Percentiles rank a stretch among this genome's conserved stretches.
Conservation (phyloP, 2,888 invertebrate genomes). For the Tachina fera region DNA sequence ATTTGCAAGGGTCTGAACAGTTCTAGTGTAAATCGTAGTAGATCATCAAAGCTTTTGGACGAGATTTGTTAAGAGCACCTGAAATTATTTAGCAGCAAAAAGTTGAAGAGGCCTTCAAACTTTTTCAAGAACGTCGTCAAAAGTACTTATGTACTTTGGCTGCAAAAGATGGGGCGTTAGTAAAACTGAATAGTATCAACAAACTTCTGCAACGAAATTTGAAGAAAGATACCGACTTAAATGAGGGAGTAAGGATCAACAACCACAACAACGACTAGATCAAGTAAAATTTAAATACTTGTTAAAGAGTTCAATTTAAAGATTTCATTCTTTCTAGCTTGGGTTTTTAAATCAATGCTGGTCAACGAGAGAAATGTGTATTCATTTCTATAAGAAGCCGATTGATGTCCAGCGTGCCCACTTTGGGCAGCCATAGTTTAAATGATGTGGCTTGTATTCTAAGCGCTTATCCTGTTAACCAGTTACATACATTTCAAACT, state of each 20-base stretch:
- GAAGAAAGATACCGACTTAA: constrained; percentile 85
- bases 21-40: not conserved
- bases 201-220: constrained; percentile 79
- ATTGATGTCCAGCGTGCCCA: constrained; percentile 88
- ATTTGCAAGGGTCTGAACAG: not conserved
- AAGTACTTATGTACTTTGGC: constrained; percentile 75
- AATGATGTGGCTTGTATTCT: constrained; percentile 92
- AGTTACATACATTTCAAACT: constrained; percentile 83
- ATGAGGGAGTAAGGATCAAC: constrained; percentile 97
- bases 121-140: constrained; percentile 74
- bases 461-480: constrained; percentile 92
- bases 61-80: constrained; percentile 77
- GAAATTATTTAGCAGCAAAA: constrained; percentile 74
- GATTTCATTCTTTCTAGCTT: constrained; percentile 53
- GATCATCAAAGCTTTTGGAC: constrained; percentile 66
- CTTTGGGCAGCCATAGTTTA: constrained; percentile 75
- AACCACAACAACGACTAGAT: constrained; percentile 87
- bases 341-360: constrained; percentile 78
- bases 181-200: constrained; percentile 72
- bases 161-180: constrained; percentile 71
- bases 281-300: constrained; percentile 85
- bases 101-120: constrained; percentile 76
- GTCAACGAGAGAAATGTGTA: constrained; percentile 86
- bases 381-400: constrained; percentile 84
- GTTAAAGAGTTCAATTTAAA: not conserved